Percentiles rank a stretch among this genome's conserved stretches.
phyloP scores from a whole-genome alignment of 2,113 vertebrate genomes.

The Dipodomys spectabilis region DNA sequence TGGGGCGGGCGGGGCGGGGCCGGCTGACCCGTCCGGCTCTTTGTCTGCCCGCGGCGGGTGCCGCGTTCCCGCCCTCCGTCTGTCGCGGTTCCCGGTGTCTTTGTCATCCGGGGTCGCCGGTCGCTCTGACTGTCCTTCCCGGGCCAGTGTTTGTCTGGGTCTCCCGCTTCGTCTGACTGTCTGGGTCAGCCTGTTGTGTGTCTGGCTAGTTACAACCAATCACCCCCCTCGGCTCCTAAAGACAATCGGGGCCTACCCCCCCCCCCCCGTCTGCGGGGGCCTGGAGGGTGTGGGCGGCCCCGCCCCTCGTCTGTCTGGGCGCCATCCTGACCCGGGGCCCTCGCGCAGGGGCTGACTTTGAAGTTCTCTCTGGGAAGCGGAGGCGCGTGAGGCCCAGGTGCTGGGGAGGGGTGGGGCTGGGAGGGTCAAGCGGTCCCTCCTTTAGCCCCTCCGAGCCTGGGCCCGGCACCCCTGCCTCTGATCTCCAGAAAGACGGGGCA shows the following conservation, averaged over 20 bases:
- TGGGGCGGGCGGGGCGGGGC: not conserved
- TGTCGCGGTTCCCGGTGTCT: slow-evolving; percentile 21
- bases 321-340: not conserved
- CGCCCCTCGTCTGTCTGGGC: too few species aligned
- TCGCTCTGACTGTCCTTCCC: not conserved
- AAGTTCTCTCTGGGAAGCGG: not conserved
- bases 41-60: not conserved
- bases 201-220: too few species aligned
- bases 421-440: not conserved
- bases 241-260: not conserved
- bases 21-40: not conserved
- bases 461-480: not conserved
- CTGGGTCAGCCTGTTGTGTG: not conserved
- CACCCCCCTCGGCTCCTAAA: not conserved
- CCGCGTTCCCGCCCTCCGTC: not conserved
- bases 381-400: too few species aligned
- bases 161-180: not conserved
- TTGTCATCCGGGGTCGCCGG: slow-evolving; percentile 16
- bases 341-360: not conserved
- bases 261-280: not conserved
- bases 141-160: not conserved
- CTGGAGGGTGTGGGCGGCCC: not conserved
- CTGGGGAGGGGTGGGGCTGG: not conserved
- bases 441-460: not conserved
- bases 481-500: not conserved